Base-by-base conservation (phyloP, 1,140 invertebrate genomes). In the Akabosia matsudoensis region DNA sequence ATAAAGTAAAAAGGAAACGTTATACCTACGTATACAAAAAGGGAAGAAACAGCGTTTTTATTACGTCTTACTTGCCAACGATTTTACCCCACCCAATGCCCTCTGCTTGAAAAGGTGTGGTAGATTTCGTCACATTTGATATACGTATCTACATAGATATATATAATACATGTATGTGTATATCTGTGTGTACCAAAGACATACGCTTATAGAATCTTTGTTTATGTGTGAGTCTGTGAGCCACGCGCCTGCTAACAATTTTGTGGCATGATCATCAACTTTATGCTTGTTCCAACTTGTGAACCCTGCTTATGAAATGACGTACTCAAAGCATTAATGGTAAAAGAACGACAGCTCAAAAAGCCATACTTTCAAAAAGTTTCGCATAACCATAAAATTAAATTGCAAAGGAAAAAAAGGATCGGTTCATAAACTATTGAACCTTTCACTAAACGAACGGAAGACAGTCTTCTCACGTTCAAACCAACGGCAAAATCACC, bases 31-130 rank as follows among this genome's bases (percentile, higher is more conserved):
- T 56, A 56, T 56, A 56, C 22, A 56, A 16, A 31, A 67, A 67
- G 22, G 61, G 26, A 67, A 28, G 37, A 28, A 67, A 30, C 61
- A 30, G n/a, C n/a, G 28, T 67, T 67, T 67, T 67, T 67, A 67
- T 31, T 67, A 67, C 61, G 61, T 67, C 61, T 67, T 67, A 67
- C 61, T 67, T 67, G 61, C 61, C 61, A 67, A 67, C 61, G 61
- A 67, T 67, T 45, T n/a, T 67, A 67, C 61, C 61, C 61, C 61
- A 67, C 61, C 61, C 61, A n/a, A 67, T 67, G 61, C 61, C 28
- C 61, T 30, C 28, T 67, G 61, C 61, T 67, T 67, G 7, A 30
- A 31, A 67, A 67, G 61, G 61, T 67, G 61, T 67, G 61, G 61
- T 67, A 31, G 24, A 30, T 67, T 18, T n/a, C n/a, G n/a, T n/a